Evolutionary conservation across 2,113 vertebrate species (phyloP).

Genomic region (Psettodes erumei): DNA sequence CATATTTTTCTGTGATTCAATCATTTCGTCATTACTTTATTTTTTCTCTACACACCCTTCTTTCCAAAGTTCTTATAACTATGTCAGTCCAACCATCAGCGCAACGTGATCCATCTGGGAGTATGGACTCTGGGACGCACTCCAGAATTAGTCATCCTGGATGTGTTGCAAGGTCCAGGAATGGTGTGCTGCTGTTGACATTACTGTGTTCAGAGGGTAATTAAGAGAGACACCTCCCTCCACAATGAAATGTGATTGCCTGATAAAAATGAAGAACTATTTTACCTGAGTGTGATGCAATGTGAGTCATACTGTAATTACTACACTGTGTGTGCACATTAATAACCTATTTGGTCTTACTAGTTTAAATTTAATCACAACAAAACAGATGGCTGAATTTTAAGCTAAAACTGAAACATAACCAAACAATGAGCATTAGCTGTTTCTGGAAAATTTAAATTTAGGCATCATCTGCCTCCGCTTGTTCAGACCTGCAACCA

Average conservation of each 20-base stretch:
- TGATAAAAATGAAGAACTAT: conserved; percentile 37
- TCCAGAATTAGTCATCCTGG: conserved; percentile 66
- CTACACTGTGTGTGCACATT: background rate
- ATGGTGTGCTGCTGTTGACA: conserved; percentile 51
- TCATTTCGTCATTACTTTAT: conserved; percentile 56
- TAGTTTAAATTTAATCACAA: background rate
- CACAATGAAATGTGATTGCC: conserved; percentile 34
- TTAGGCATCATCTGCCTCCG: background rate
- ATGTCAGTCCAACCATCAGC: conserved; percentile 36
- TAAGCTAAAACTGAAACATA: background rate
- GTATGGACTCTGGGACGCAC: conserved; percentile 46
- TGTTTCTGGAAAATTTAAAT: conserved; percentile 6
- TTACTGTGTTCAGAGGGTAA: conserved; percentile 42
- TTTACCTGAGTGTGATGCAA: conserved; percentile 13
- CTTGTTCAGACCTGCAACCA: conserved; percentile 2
- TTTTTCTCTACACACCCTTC: conserved; percentile 70
- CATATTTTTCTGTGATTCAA: conserved; percentile 59
- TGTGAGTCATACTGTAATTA: conserved; percentile 20
- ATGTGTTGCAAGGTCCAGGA: conserved; percentile 61
- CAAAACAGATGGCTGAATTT: background rate
- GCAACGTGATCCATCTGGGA: conserved; percentile 41
- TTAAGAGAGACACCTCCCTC: conserved; percentile 53
- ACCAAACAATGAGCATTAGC: background rate
- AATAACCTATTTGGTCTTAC: background rate
- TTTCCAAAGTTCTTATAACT: conserved; percentile 53